Conservation (phyloP, 2,888 invertebrate species). For the Tachina grossa region DNA sequence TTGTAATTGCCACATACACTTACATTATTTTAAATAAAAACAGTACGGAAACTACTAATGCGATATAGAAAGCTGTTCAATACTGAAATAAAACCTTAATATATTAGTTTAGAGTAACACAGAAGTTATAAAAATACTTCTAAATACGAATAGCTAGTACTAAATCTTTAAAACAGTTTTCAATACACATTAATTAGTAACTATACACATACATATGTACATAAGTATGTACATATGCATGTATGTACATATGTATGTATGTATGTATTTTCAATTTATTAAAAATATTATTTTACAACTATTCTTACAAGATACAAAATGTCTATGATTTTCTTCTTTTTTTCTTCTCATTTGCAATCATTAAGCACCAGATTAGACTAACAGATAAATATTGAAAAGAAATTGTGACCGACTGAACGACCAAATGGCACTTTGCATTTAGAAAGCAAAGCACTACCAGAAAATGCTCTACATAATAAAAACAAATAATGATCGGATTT, state of each 20-base stretch:
- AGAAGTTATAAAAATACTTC: too few relatives aligned
- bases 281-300: neutral
- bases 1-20: too few relatives aligned
- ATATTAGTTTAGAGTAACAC: too few relatives aligned
- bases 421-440: conserved; percentile 58
- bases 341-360: conserved; percentile 56
- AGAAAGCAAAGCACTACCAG: conserved; percentile 63
- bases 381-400: conserved; percentile 65
- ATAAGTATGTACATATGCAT: too few relatives aligned
- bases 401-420: conserved; percentile 59
- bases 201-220: too few relatives aligned
- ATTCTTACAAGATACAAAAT: conserved; percentile 14
- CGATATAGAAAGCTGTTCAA: too few relatives aligned
- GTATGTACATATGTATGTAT: neutral
- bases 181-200: too few relatives aligned
- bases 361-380: conserved; percentile 58
- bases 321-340: conserved; percentile 31
- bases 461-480: conserved; percentile 58
- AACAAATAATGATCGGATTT: conserved; percentile 66
- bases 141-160: neutral
- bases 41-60: too few relatives aligned
- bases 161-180: neutral
- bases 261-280: conserved; percentile 6
- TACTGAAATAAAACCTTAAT: too few relatives aligned
- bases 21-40: too few relatives aligned